Percentiles rank a stretch among this genome's conserved stretches.
These are phyloP conservation scores for Eupithecia centaureata DNA, from an alignment of 2,888 invertebrate genomes.

Conservation along the genomic window DNA sequence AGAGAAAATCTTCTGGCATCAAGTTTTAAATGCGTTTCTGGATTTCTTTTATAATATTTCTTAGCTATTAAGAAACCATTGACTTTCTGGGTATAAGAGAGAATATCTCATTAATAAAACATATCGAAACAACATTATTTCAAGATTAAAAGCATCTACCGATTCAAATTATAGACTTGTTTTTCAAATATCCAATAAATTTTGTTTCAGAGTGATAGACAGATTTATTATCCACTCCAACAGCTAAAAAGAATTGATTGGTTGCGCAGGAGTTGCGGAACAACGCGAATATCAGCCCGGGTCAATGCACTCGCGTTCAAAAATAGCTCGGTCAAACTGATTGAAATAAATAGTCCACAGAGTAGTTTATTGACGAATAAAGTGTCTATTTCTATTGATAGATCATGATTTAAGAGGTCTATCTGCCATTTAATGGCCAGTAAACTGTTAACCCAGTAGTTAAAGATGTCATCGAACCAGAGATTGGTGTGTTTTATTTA, in stretches of 20 bases:
- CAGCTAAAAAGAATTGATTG: slow-evolving; percentile 45
- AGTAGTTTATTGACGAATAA: slow-evolving; percentile 34
- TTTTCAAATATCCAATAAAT: slow-evolving; percentile 28
- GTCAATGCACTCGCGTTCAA: slow-evolving; percentile 64
- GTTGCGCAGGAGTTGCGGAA: slow-evolving; percentile 66
- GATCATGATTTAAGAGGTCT: slow-evolving; percentile 38
- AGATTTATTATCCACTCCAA: slow-evolving; percentile 45
- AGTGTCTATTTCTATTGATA: slow-evolving; percentile 37
- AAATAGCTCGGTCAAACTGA: slow-evolving; percentile 57
- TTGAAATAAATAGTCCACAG: slow-evolving; percentile 37
- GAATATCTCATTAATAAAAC: slow-evolving; percentile 6
- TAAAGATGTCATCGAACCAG: slow-evolving; percentile 31
- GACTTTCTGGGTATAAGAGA: not conserved
- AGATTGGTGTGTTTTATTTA: slow-evolving; percentile 22
- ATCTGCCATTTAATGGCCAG: slow-evolving; percentile 35
- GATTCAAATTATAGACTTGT: slow-evolving; percentile 29
- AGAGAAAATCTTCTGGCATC: not conserved
- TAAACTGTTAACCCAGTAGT: slow-evolving; percentile 35
- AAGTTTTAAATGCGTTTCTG: not conserved
- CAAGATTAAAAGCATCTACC: slow-evolving; percentile 27
- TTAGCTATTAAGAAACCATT: not conserved
- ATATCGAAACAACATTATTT: slow-evolving; percentile 26
- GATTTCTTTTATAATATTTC: not conserved
- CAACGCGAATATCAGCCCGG: slow-evolving; percentile 62
- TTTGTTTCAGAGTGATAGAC: slow-evolving; percentile 40